Conservation (phyloP, 2,797 vertebrate species). For the Cryptoprocta ferox region DNA sequence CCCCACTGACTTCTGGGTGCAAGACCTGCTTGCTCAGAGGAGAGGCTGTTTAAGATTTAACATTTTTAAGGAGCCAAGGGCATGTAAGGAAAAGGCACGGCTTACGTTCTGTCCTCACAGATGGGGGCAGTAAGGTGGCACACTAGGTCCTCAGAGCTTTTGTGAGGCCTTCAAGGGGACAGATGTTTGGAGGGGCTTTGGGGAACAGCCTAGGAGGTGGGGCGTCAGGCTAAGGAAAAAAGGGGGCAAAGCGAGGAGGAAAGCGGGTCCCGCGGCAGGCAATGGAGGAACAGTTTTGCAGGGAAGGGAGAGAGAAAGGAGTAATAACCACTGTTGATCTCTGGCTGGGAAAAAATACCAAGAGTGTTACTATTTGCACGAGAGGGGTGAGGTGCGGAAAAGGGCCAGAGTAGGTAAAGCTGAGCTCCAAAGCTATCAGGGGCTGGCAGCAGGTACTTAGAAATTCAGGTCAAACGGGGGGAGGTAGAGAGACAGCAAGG, state of each 20-base stretch:
- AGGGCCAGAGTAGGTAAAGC: neutral
- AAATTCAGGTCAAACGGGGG: slow-evolving; percentile 54
- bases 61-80: neutral
- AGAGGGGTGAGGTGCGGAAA: neutral
- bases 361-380: neutral
- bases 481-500: neutral
- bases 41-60: neutral
- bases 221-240: neutral
- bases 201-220: neutral
- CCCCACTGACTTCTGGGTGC: neutral
- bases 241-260: neutral
- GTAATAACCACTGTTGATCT: neutral
- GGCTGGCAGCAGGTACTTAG: slow-evolving; percentile 25
- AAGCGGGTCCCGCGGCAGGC: neutral
- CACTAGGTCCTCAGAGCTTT: neutral
- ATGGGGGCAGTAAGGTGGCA: neutral
- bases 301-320: neutral
- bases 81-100: neutral
- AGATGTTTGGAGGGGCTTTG: neutral
- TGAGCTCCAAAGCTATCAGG: neutral
- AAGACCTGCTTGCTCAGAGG: neutral
- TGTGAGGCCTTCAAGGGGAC: neutral
- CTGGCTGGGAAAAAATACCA: neutral
- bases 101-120: neutral
- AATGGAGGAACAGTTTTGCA: neutral